Base-by-base conservation (phyloP, 2,797 vertebrate genomes). In the Acanthurus leucopareius region DNA sequence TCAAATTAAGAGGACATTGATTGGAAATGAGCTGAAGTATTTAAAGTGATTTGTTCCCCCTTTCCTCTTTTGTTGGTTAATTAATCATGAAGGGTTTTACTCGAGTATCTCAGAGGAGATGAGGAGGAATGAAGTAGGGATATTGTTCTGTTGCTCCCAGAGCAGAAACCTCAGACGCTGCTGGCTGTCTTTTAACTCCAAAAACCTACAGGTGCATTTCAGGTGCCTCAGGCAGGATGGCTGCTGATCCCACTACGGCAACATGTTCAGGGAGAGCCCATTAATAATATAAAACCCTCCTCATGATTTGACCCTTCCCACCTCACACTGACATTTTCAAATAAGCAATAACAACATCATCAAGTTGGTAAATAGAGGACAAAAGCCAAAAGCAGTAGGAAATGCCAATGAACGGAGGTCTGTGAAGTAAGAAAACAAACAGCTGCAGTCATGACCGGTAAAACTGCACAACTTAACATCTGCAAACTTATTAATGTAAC, bases 1-100 rank as follows among this genome's bases (percentile, higher is more conserved):
- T 78, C 63, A 79, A 74, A 85, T 84, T 77, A 89, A 89, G 67
- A 88, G 70, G 61, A 54, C 64, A 83, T 80, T 84, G 82, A 90
- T 89, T 77, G 48, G 53, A 22, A 53, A 66, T 47, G 57, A 85
- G 69, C 56, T 0, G 67, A 80, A 69, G 45, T 42, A 15, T 79
- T 62, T 72, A 51, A 82, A 80, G 67, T 53, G 71, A 61, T 85
- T 69, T 17, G 38, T 47, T 69, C 10, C 49, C 56, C 63, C 64
- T 69, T 17, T 67, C 42, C 49, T 63, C 25, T 74, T 66, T 66
- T 77, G 61, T 75, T 40, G 60, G 44, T 78, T 87, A 86, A 90
- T 91, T 84, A 82, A 88, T 79, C 57, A 58, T 62, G 61, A 77
- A 79, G 52, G 59, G 69, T 73, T 79, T 78, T 71, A 49, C 44